Evolutionary conservation across 2,888 invertebrate species (phyloP).

Genomic region (Drosophila greeni): DNA sequence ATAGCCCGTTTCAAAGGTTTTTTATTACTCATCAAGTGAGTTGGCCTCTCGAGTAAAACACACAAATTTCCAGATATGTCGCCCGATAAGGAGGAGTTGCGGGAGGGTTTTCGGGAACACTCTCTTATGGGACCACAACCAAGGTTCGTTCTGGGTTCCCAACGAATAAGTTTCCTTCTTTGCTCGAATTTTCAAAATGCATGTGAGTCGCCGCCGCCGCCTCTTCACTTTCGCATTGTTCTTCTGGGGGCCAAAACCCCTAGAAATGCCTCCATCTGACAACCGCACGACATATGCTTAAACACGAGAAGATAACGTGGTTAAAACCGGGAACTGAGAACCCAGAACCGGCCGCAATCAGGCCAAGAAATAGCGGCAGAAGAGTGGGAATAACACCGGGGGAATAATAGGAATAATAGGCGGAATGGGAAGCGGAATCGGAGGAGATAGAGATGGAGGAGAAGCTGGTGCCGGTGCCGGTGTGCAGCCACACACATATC

Average conservation of each 20-base stretch:
- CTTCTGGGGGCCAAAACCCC: conserved; percentile 45
- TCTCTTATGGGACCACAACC: conserved; percentile 2
- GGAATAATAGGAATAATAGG: conserved; percentile 13
- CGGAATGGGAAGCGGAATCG: conserved; percentile 14
- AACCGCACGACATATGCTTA: conserved; percentile 46
- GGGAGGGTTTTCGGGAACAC: conserved; percentile 17
- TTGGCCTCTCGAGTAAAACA: conserved; percentile 15
- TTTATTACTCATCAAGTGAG: conserved; percentile 43
- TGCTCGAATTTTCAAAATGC: conserved; percentile 21
- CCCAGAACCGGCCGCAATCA: conserved; percentile 37
- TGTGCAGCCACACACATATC: conserved; percentile 37
- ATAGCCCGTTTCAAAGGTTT: conserved; percentile 33
- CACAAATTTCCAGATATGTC: conserved; percentile 36
- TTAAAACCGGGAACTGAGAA: conserved; percentile 32
- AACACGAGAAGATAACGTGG: conserved; percentile 40
- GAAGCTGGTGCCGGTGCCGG: not conserved
- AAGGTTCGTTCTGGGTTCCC: conserved; percentile 19
- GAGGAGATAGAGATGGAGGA: not conserved
- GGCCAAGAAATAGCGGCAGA: conserved; percentile 52
- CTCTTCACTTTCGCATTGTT: conserved; percentile 47
- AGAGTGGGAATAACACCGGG: conserved; percentile 17
- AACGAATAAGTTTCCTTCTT: conserved; percentile 17
- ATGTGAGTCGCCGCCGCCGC: conserved; percentile 23
- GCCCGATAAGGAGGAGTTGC: conserved; percentile 25
- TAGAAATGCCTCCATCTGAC: conserved; percentile 56